A percentile compares a stretch with the other conserved stretches of the same genome.
Evolutionary conservation across 2,113 vertebrate species (phyloP).

Genomic region (Chelonoidis abingdonii): DNA sequence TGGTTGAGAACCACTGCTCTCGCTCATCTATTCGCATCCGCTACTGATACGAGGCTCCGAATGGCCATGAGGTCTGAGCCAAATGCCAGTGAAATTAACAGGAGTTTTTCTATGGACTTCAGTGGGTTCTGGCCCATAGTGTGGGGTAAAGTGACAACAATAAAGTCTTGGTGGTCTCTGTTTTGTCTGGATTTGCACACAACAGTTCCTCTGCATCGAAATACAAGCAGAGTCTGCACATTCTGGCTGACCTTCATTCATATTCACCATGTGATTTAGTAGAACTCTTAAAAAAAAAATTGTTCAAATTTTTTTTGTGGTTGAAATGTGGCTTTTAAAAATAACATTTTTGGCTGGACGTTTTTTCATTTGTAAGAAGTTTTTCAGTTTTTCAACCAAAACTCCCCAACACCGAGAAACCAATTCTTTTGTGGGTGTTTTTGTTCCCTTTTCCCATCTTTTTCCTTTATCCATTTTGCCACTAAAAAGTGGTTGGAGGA

Average conservation of each 20-base stretch:
- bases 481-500: not conserved
- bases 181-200: not conserved
- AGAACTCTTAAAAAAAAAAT: not conserved
- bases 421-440: not conserved
- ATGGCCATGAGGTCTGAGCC: not conserved
- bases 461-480: not conserved
- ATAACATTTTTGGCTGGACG: not conserved
- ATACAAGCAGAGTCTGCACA: not conserved
- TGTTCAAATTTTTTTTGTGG: too few species aligned
- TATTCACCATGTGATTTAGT: not conserved
- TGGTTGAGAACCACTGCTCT: not conserved
- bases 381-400: not conserved
- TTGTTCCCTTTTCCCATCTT: not conserved
- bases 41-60: not conserved
- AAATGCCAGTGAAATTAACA: not conserved
- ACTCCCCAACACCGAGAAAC: not conserved
- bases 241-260: not conserved
- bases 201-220: not conserved
- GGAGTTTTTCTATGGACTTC: not conserved
- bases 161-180: not conserved
- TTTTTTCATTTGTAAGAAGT: not conserved
- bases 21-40: fast-evolving
- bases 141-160: not conserved
- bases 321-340: not conserved
- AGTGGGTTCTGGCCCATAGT: not conserved